Evolutionary conservation across 1,140 invertebrate species (phyloP).

Genomic region (Mactra quadrangularis): DNA sequence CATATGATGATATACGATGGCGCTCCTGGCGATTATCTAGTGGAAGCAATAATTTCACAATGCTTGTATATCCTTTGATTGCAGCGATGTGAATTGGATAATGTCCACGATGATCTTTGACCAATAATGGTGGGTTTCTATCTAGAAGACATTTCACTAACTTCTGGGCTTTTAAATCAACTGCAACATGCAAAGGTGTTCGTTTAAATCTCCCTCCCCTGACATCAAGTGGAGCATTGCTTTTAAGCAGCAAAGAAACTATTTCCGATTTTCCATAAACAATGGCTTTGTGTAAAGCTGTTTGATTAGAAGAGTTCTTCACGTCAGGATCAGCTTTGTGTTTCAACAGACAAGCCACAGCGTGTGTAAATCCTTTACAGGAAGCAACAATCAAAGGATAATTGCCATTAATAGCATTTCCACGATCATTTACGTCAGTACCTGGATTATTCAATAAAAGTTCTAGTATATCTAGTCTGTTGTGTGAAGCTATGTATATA

Average conservation of each 20-base stretch:
- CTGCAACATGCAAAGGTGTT: not conserved
- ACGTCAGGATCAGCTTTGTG: not conserved
- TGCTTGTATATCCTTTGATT: not conserved
- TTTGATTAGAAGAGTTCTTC: not conserved
- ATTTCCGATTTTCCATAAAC: not conserved
- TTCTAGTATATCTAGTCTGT: not conserved
- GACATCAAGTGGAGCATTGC: not conserved
- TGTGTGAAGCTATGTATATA: conserved; percentile 15
- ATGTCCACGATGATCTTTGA: not conserved
- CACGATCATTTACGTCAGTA: conserved; percentile 26
- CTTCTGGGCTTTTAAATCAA: not conserved
- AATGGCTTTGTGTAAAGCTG: conserved; percentile 20
- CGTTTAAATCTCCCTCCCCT: conserved; percentile 3
- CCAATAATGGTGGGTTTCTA: not conserved
- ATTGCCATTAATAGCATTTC: conserved; percentile 16
- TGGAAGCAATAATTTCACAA: not conserved
- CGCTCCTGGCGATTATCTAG: not conserved
- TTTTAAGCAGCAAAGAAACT: not conserved
- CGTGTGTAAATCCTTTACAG: not conserved
- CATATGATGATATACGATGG: not conserved
- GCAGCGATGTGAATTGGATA: conserved; percentile 11
- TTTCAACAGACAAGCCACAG: not conserved
- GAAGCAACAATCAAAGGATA: conserved; percentile 20
- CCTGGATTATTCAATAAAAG: not conserved
- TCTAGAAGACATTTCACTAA: not conserved